Evolutionary conservation across 2,888 invertebrate species (phyloP), one percentile per base, ranked within the genome.

Genomic region (Junonia oenone): DNA sequence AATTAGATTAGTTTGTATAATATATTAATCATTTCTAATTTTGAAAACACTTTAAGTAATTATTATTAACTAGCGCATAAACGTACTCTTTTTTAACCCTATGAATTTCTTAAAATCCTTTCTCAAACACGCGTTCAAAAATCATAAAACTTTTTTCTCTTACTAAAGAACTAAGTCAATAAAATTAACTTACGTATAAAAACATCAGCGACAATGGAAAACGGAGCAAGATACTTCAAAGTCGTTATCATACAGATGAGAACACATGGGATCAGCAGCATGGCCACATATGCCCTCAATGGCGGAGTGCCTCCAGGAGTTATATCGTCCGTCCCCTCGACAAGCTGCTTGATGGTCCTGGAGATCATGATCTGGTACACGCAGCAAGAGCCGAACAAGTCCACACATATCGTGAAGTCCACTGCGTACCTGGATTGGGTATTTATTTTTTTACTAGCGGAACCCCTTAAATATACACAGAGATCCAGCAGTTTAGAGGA

Each of bases 141-240:
- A n/a, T n/a, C n/a, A n/a, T n/a, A n/a, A n/a, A n/a, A n/a, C n/a
- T n/a, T n/a, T n/a, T n/a, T n/a, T n/a, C n/a, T n/a, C n/a, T n/a
- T n/a, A n/a, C n/a, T n/a, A n/a, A n/a, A n/a, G n/a, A n/a, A n/a
- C n/a, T n/a, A 51, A 35, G 11, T 14, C 29, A 6, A 2, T 11
- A 14, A 27, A 38, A 4, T 22, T 5, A 22, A 65, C 72, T 61
- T 53, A 81, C 82, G n/a, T 0, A 81, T 69, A 49, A 75, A 73
- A 0, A 68, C 2, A 51, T 80, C 73, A 1, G 74, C 76, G 0
- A 76, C 65, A 1, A 82, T 59, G 0, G 81, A 78, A 31, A 83
- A 81, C 1, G 81, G 81, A 0, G 82, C 81, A 1, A 83, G 54
- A 29, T 71, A 72, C 55, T 81, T 81, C 22, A 82, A 29, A 0